Evolutionary conservation across 2,113 vertebrate species (phyloP).

Genomic region (Rhinolophus ferrumequinum): DNA sequence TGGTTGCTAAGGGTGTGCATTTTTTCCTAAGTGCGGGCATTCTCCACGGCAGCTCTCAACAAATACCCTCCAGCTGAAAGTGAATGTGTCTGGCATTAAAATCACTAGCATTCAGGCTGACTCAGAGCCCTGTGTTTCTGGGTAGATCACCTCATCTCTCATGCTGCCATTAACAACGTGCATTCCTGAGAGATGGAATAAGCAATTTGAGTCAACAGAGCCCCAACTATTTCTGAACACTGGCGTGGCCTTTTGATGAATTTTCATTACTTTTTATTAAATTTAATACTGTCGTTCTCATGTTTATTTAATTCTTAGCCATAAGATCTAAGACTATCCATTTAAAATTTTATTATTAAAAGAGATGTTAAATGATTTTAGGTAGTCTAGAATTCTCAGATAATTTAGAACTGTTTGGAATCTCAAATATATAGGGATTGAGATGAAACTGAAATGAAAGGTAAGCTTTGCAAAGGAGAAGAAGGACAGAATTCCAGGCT

Average conservation of each 20-base stretch:
- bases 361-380: background rate
- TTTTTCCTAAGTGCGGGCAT: constrained; percentile 62
- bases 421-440: background rate
- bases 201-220: constrained; percentile 46
- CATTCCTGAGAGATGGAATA: constrained; percentile 66
- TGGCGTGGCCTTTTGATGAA: background rate
- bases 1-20: constrained; percentile 70
- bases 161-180: constrained; percentile 22
- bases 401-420: background rate
- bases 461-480: background rate
- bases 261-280: constrained; percentile 19
- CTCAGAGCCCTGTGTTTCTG: constrained; percentile 67
- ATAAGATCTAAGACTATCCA: background rate
- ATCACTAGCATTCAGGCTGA: constrained; percentile 56
- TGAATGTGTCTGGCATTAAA: constrained; percentile 75
- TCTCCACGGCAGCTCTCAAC: constrained; percentile 68
- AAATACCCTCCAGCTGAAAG: constrained; percentile 76
- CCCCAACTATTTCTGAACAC: background rate
- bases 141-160: constrained; percentile 60
- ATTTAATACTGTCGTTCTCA: background rate
- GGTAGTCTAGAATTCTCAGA: background rate
- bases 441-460: background rate
- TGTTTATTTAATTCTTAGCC: constrained; percentile 9
- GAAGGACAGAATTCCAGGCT: background rate
- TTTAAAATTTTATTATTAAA: constrained; percentile 28